Conservation (phyloP, 2,888 invertebrate species). For the Clitarchus hookeri region DNA sequence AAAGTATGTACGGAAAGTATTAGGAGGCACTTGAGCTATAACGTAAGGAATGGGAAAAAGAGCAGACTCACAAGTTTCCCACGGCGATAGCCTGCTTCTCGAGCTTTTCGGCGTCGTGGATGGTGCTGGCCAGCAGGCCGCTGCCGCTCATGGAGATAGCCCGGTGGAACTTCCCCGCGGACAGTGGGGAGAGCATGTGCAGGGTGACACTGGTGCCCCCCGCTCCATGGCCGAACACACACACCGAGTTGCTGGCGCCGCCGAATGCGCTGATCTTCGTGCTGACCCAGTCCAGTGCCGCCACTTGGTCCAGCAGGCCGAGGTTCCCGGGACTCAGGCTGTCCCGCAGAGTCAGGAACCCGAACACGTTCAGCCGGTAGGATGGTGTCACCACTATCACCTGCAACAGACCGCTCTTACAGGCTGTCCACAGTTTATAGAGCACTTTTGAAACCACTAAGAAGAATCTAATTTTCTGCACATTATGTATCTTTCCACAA, state of each 20-base stretch:
- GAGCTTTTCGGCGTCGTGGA: background rate
- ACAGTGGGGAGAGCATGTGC: conserved; percentile 64
- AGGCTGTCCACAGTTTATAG: too few relatives aligned
- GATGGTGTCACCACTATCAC: conserved; percentile 79
- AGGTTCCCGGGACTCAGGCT: conserved; percentile 79
- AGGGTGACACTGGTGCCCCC: conserved; percentile 79
- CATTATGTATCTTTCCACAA: too few relatives aligned
- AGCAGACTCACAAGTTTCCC: background rate
- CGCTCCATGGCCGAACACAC: conserved; percentile 78
- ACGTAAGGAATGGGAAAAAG: too few relatives aligned
- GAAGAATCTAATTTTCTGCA: too few relatives aligned
- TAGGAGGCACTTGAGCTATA: too few relatives aligned
- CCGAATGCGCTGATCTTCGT: conserved; percentile 75
- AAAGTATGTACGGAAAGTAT: too few relatives aligned
- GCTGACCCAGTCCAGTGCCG: conserved; percentile 77
- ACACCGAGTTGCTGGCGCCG: conserved; percentile 75
- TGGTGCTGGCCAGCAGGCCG: conserved; percentile 54
- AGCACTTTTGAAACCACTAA: too few relatives aligned
- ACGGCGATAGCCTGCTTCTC: conserved; percentile 47
- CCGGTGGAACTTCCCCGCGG: conserved; percentile 67
- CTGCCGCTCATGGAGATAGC: conserved; percentile 84
- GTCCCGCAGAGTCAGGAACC: conserved; percentile 81
- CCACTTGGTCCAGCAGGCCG: conserved; percentile 81
- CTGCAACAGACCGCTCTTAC: conserved; percentile 50
- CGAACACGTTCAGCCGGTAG: conserved; percentile 79